phyloP scores from a whole-genome alignment of 2,888 invertebrate species.

The Bombylius major region DNA sequence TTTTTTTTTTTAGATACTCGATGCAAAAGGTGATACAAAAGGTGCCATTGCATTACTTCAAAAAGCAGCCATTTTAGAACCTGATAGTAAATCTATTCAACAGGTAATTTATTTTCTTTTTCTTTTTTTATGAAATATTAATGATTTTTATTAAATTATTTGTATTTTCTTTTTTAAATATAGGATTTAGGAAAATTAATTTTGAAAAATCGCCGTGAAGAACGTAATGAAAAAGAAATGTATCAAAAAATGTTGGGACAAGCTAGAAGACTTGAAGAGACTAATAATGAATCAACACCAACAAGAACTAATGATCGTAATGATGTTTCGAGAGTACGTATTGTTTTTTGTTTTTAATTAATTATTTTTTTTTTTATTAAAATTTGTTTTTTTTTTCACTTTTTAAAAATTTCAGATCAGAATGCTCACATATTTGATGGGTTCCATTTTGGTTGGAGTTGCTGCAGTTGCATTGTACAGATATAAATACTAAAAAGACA shows the following conservation, averaged over 20 bases:
- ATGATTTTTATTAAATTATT: background rate
- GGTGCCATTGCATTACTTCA: conserved; percentile 55
- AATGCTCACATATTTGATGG: conserved; percentile 40
- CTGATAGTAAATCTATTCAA: conserved; percentile 47
- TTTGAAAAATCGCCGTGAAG: conserved; percentile 44
- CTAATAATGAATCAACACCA: conserved; percentile 15
- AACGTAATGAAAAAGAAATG: conserved; percentile 47
- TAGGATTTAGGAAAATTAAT: conserved; percentile 43
- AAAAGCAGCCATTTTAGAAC: conserved; percentile 50
- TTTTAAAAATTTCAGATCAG: conserved; percentile 26
- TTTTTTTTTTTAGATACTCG: conserved; percentile 44
- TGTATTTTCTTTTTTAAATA: background rate
- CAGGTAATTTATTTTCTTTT: conserved; percentile 20
- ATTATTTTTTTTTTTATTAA: background rate
- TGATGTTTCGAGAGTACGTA: conserved; percentile 30
- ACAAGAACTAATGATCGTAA: conserved; percentile 18
- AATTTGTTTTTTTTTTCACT: background rate
- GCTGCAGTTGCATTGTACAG: conserved; percentile 63
- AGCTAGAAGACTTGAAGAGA: conserved; percentile 36
- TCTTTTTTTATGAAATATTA: background rate
- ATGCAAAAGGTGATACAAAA: conserved; percentile 53
- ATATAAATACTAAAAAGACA: conserved; percentile 42
- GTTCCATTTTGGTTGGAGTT: conserved; percentile 57
- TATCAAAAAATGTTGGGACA: conserved; percentile 55
- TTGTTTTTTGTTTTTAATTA: background rate